Conservation (phyloP, 1,140 invertebrate species). For the Ostrea denselamellosa region DNA sequence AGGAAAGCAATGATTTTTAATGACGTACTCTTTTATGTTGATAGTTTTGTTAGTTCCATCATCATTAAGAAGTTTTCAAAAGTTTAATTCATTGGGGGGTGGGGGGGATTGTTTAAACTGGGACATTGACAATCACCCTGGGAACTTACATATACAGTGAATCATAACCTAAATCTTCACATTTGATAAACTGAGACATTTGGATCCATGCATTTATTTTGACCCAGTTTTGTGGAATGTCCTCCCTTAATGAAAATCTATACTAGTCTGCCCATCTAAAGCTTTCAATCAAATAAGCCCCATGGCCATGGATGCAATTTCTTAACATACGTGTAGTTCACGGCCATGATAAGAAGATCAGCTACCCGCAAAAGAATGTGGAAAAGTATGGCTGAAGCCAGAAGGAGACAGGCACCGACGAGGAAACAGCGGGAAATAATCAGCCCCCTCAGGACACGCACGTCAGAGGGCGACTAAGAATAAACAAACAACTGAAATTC, state of each 20-base stretch:
- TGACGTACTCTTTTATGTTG: not conserved
- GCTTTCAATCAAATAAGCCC: not conserved
- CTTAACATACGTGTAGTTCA: not conserved
- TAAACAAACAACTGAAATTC: not conserved
- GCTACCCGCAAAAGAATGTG: conserved; percentile 28
- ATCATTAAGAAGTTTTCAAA: too few species aligned
- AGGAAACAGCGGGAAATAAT: not conserved
- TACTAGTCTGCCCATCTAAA: not conserved
- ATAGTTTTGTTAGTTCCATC: too few species aligned
- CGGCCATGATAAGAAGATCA: conserved; percentile 19
- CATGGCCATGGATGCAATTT: not conserved
- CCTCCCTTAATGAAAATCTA: not conserved
- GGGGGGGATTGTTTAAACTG: not conserved
- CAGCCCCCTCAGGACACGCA: not conserved
- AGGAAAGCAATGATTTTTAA: not conserved
- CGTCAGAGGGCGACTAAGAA: not conserved
- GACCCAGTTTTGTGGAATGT: not conserved
- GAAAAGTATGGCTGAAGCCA: not conserved
- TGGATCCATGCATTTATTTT: not conserved
- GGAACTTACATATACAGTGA: too few species aligned
- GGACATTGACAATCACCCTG: not conserved
- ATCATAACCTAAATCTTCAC: not conserved
- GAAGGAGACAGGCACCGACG: not conserved
- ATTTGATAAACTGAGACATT: not conserved
- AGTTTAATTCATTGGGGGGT: too few species aligned